Base-by-base conservation (phyloP, 2,113 vertebrate genomes). In the Scolopax mira region DNA sequence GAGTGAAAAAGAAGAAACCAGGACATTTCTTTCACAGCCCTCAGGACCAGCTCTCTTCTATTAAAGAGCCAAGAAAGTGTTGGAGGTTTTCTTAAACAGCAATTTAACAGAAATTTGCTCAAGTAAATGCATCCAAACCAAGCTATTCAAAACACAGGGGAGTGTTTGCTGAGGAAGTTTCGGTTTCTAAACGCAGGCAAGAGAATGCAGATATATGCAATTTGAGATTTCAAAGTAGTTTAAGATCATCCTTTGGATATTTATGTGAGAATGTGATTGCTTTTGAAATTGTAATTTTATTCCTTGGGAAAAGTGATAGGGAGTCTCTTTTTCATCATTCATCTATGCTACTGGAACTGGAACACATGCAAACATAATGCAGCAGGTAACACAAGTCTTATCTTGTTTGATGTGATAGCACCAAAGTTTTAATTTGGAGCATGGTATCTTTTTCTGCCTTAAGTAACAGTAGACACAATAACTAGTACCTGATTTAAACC, bases 231-330 rank as follows among this genome's bases (percentile, higher is more conserved):
- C 27, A 73, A 72, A 77, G 58, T 83, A 58, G 66, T 49, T 73
- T 58, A 42, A 90, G 61, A 90, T 57, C 22, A 84, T 31, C 46
- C 41, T 85, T 86, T 33, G 67, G 72, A 73, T 74, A 75, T 72
- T 85, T 27, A 27, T 44, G 75, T 88, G 64, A 71, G 46, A 88
- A 94, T 3, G 13, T 4, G 82, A 85, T 31, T 93, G 33, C 72
- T 94, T 65, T 83, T 78, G 67, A 93, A 88, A 86, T 51, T 71
- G 94, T 79, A 93, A 97, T 92, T 96, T 93, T 52, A 97, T 64
- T 85, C 94, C 96, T 48, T 96, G 94, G 82, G 91, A 96, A 95
- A 79, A 91, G 39, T 21, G 69, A 92, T 42, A 88, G 55, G 27
- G 30, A 96, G 60, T 64, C 14, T 21, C 37, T 70, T 85, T 94